These are phyloP conservation scores for Triplophysa siluroides DNA, from an alignment of 2,113 vertebrate species.

Conservation along the genomic window DNA sequence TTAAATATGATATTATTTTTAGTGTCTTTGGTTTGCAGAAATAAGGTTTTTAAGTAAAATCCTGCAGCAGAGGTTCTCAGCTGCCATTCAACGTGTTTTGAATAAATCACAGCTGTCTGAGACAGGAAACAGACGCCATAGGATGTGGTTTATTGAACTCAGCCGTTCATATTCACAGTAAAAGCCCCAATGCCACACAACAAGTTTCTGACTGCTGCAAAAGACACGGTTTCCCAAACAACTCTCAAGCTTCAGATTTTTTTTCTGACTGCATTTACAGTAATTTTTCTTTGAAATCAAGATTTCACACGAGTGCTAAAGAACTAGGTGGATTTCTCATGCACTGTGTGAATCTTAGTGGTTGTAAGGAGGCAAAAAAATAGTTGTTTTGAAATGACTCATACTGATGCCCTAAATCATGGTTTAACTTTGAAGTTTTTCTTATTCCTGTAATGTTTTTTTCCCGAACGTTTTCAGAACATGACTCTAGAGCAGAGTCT, in stretches of 20 bases:
- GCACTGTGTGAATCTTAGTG: background rate
- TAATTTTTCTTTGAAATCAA: background rate
- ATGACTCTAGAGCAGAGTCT: conserved; percentile 61
- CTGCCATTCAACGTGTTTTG: background rate
- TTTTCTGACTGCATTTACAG: conserved; percentile 18
- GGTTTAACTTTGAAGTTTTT: no score
- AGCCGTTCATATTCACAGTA: conserved; percentile 20
- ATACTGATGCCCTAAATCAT: no score
- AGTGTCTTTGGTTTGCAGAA: no score
- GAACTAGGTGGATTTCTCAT: background rate
- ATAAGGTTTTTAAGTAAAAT: background rate
- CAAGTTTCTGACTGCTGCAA: background rate
- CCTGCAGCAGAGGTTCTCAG: conserved; percentile 15
- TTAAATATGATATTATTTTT: no score
- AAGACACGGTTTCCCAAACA: background rate
- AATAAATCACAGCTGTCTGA: conserved; percentile 57
- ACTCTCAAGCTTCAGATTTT: background rate
- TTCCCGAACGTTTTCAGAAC: conserved; percentile 50
- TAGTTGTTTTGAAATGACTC: no score
- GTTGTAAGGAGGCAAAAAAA: background rate
- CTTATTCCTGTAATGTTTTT: no score
- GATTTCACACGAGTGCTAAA: background rate
- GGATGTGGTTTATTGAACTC: conserved; percentile 57
- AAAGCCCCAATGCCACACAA: conserved; percentile 41
- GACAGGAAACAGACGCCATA: conserved; percentile 47